Evolutionary conservation across 2,888 invertebrate species (phyloP).

Genomic region (Drosophila planitibia): DNA sequence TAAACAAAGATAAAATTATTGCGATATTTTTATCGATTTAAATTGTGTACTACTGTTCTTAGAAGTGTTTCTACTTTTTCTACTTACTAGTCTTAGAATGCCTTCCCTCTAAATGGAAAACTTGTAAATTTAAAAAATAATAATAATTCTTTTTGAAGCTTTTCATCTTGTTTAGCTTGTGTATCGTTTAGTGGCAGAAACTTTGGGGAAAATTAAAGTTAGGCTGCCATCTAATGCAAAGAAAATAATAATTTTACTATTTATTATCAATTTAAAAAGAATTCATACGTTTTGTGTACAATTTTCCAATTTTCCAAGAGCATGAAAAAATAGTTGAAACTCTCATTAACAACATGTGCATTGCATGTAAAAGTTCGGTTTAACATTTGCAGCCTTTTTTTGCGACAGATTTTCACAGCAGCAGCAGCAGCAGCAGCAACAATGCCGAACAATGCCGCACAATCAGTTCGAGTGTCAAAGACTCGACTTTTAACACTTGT

Average conservation of each 20-base stretch:
- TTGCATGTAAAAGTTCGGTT: conserved; percentile 9
- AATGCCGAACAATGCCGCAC: conserved; percentile 11
- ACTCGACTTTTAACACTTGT: conserved; percentile 49
- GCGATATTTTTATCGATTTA: not conserved
- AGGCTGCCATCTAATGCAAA: not conserved
- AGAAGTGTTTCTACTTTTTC: not conserved
- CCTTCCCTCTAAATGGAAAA: not conserved
- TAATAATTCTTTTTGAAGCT: not conserved
- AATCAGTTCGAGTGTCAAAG: conserved; percentile 61
- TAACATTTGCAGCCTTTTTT: conserved; percentile 1
- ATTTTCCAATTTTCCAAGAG: not conserved
- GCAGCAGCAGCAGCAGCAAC: not conserved
- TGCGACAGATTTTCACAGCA: conserved; percentile 12
- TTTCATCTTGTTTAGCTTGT: not conserved
- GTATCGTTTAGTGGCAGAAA: not conserved
- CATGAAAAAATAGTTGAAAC: not conserved
- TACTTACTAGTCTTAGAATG: not conserved
- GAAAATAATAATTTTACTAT: not conserved
- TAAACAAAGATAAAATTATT: not conserved
- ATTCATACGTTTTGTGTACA: not conserved
- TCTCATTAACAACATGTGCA: not conserved
- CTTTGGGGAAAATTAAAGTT: not conserved
- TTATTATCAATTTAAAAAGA: not conserved
- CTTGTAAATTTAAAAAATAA: not conserved
- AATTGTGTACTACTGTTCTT: not conserved